A percentile compares a stretch with the other conserved stretches of the same genome.
Conservation (phyloP, 1,140 invertebrate genomes). For the Hylyphantes graminicola region DNA sequence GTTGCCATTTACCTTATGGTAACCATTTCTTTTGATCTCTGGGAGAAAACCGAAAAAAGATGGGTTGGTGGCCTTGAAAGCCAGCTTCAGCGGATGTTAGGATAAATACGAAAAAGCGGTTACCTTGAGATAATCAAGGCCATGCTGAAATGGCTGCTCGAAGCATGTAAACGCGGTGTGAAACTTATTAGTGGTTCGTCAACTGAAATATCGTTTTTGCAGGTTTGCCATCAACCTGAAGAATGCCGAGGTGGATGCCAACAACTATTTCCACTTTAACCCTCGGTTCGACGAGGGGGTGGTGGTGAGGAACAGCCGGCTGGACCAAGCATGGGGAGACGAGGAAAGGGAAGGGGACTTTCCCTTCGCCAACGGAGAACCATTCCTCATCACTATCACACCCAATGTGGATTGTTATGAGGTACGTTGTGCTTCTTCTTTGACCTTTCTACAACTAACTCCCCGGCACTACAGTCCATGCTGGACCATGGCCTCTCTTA, state of each 20-base stretch:
- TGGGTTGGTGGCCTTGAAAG: too few species aligned
- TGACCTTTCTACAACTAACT: background rate
- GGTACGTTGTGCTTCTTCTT: conserved; percentile 3
- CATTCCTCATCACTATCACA: conserved; percentile 42
- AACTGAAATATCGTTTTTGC: background rate
- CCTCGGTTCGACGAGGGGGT: conserved; percentile 40
- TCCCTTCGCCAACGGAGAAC: conserved; percentile 45
- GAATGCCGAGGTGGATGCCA: conserved; percentile 64
- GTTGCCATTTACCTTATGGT: too few species aligned
- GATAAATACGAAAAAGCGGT: too few species aligned
- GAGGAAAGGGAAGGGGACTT: conserved; percentile 68
- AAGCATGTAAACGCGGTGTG: too few species aligned
- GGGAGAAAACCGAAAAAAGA: too few species aligned
- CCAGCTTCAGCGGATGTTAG: too few species aligned
- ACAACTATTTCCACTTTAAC: conserved; percentile 57
- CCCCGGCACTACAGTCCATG: too few species aligned
- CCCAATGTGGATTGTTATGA: conserved; percentile 32
- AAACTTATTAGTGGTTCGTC: too few species aligned
- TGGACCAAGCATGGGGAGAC: conserved; percentile 48
- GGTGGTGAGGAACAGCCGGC: conserved; percentile 52
- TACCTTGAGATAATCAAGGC: too few species aligned
- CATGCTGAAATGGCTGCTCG: too few species aligned
- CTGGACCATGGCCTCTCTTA: too few species aligned
- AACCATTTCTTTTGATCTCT: too few species aligned
- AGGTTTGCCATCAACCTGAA: conserved; percentile 57